A percentile compares a stretch with the other conserved stretches of the same genome.
These are phyloP conservation scores for Simalia tracyae DNA, from an alignment of 2,797 vertebrate species.

Conservation along the genomic window DNA sequence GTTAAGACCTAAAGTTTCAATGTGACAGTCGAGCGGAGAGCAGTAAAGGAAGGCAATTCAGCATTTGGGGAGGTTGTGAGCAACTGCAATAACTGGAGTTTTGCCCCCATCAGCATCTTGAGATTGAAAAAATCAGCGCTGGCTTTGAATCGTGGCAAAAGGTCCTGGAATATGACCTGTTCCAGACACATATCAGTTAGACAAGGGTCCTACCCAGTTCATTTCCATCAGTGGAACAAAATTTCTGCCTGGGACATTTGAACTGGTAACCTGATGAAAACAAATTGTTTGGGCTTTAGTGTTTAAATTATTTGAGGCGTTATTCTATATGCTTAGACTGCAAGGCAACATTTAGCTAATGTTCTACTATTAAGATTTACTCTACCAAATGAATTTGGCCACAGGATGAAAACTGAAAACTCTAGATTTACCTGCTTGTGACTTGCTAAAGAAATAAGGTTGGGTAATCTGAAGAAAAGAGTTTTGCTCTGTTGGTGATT, in stretches of 20 bases:
- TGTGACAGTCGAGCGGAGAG: not conserved
- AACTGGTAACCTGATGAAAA: not conserved
- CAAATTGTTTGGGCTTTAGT: slow-evolving; percentile 1
- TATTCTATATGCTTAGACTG: not conserved
- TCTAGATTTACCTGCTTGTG: not conserved
- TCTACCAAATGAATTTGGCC: not conserved
- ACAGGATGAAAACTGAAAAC: not conserved
- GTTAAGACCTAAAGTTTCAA: not conserved
- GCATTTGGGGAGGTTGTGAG: not conserved
- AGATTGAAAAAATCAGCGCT: slow-evolving; percentile 29
- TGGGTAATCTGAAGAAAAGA: not conserved
- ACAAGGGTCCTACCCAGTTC: not conserved
- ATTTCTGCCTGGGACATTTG: slow-evolving; percentile 9
- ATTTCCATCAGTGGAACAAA: slow-evolving; percentile 14
- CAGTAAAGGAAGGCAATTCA: not conserved
- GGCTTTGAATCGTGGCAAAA: slow-evolving; percentile 31
- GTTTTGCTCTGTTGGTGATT: not conserved
- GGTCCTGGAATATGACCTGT: slow-evolving; percentile 19
- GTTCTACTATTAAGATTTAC: not conserved
- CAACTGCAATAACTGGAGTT: slow-evolving; percentile 25
- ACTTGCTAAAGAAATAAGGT: not conserved
- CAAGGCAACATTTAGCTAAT: not conserved
- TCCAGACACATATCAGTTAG: not conserved
- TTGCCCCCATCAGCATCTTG: slow-evolving; percentile 9
- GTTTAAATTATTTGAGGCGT: slow-evolving; percentile 2